A percentile compares a stretch with the other conserved stretches of the same genome.
Conservation (phyloP, 2,797 vertebrate genomes). For the Halcyon smyrnensis region DNA sequence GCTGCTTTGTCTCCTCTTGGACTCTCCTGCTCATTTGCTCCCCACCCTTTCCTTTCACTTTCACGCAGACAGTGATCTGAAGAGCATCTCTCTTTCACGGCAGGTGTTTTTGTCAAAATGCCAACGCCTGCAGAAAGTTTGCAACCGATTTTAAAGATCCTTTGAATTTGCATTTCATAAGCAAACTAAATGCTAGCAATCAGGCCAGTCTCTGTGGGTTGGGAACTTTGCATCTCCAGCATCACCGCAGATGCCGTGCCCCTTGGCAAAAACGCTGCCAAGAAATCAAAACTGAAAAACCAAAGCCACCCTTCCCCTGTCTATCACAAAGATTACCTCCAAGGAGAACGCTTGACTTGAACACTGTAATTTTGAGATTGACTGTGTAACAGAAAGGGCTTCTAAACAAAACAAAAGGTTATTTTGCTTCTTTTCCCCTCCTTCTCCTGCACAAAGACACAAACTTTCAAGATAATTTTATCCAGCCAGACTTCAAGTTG, state of each 20-base stretch:
- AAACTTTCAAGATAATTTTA: conserved; percentile 9
- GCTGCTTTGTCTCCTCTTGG: conserved; percentile 72
- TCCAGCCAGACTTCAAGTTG: background rate
- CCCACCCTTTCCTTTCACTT: conserved; percentile 58
- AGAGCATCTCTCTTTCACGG: background rate
- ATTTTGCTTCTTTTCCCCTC: background rate
- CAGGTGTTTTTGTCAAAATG: background rate
- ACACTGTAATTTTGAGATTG: background rate
- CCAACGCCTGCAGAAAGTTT: background rate
- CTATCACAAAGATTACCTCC: background rate
- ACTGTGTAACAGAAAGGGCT: background rate
- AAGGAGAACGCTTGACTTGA: background rate
- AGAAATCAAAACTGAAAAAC: background rate
- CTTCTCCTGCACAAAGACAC: conserved; percentile 17
- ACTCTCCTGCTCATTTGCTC: conserved; percentile 1
- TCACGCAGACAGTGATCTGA: background rate
- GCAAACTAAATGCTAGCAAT: background rate
- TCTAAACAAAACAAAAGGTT: background rate
- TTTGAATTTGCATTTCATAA: background rate
- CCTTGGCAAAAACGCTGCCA: background rate
- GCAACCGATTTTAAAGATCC: background rate
- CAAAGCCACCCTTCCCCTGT: background rate
- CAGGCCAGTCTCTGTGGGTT: background rate
- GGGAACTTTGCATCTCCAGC: background rate
- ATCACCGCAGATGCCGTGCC: fast-evolving